Evolutionary conservation across 2,888 invertebrate species (phyloP).

Genomic region (Bhutanitis thaidina): DNA sequence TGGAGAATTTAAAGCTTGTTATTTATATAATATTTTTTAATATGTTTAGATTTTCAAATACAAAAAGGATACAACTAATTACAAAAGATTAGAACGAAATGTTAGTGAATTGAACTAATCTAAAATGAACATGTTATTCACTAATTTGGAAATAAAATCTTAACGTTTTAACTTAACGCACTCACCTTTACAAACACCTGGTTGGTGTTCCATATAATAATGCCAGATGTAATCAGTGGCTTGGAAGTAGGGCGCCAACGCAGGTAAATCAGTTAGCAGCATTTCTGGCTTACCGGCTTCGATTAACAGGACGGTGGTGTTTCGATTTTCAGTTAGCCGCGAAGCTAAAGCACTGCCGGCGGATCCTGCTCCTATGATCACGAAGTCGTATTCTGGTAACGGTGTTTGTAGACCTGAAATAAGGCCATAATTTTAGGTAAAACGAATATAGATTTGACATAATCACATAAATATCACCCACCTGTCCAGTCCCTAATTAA

Average conservation of each 20-base stretch:
- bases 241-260: constrained; percentile 60
- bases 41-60: too few species aligned
- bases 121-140: too few species aligned
- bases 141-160: too few species aligned
- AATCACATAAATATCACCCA: too few species aligned
- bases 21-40: too few species aligned
- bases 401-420: constrained; percentile 59
- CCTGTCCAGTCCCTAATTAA: too few species aligned
- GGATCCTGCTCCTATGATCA: constrained; percentile 78
- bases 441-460: too few species aligned
- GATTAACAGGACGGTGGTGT: constrained; percentile 67
- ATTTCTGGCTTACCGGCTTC: constrained; percentile 72
- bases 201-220: constrained; percentile 77
- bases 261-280: constrained; percentile 61
- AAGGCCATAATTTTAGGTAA: neutral
- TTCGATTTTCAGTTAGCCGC: constrained; percentile 63
- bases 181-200: constrained; percentile 71
- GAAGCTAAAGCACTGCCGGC: constrained; percentile 74
- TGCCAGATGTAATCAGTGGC: constrained; percentile 69
- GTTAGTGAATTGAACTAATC: too few species aligned
- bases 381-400: constrained; percentile 63
- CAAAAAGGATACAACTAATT: too few species aligned
- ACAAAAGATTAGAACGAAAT: too few species aligned
- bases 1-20: too few species aligned
- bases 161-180: too few species aligned